Conservation (phyloP, 1,140 invertebrate genomes). For the Pseudomyrmex gracilis region DNA sequence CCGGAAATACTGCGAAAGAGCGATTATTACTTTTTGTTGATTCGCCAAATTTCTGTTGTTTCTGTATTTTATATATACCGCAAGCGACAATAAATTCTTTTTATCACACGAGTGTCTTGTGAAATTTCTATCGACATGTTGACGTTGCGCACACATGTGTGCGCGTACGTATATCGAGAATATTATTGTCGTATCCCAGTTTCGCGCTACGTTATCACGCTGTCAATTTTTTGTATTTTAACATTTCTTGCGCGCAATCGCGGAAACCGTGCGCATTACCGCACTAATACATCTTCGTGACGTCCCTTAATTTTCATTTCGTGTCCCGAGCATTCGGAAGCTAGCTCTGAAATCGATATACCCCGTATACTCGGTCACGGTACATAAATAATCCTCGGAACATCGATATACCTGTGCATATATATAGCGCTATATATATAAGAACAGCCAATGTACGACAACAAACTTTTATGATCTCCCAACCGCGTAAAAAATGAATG, state of each 20-base stretch:
- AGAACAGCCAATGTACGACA: conserved; percentile 44
- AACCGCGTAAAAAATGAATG: conserved; percentile 20
- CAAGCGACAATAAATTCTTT: background rate
- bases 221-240: background rate
- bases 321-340: conserved; percentile 15
- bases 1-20: background rate
- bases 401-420: background rate
- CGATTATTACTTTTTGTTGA: too few species aligned
- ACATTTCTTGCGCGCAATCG: conserved; percentile 5
- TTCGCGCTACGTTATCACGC: background rate
- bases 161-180: background rate
- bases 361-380: background rate
- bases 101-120: background rate
- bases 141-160: too few species aligned
- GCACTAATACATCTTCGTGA: conserved; percentile 57
- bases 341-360: conserved; percentile 57
- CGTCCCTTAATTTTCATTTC: conserved; percentile 62
- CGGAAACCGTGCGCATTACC: background rate
- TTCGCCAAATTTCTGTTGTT: too few species aligned
- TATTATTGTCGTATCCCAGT: background rate
- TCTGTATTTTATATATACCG: background rate
- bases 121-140: too few species aligned
- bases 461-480: conserved; percentile 55
- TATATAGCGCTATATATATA: background rate
- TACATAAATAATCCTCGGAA: conserved; percentile 67